These are phyloP conservation scores for Tragelaphus oryx DNA, from an alignment of 2,797 vertebrate species.

Conservation along the genomic window DNA sequence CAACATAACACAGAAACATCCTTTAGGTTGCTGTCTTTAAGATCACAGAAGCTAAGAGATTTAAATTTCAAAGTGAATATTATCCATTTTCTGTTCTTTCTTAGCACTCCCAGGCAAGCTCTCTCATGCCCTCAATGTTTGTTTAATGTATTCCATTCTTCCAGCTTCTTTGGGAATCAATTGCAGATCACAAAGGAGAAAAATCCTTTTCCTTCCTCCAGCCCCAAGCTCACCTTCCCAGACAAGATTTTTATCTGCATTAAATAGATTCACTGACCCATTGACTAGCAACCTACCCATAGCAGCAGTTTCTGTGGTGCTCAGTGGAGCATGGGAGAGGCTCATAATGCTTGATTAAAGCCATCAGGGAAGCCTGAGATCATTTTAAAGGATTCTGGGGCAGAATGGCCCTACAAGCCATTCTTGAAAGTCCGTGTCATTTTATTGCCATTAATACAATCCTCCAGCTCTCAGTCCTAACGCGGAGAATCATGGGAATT, in stretches of 20 bases:
- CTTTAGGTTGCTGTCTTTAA: constrained; percentile 56
- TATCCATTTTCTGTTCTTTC: constrained; percentile 57
- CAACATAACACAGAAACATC: constrained; percentile 36
- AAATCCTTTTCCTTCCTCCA: not conserved
- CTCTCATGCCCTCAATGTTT: constrained; percentile 46
- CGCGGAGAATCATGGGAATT: not conserved
- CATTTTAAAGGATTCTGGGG: not conserved
- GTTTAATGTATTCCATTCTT: constrained; percentile 65
- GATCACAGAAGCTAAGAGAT: constrained; percentile 42
- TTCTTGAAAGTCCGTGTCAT: not conserved
- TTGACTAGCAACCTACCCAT: not conserved
- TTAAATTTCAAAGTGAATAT: constrained; percentile 69
- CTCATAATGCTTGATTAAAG: constrained; percentile 9
- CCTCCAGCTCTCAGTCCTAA: not conserved
- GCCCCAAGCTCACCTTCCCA: constrained; percentile 26
- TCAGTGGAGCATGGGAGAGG: not conserved
- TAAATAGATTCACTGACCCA: constrained; percentile 6
- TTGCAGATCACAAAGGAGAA: constrained; percentile 40
- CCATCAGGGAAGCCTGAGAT: not conserved
- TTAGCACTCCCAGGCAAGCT: constrained; percentile 59
- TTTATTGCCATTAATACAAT: not conserved
- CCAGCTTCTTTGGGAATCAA: constrained; percentile 48
- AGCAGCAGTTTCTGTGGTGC: not conserved
- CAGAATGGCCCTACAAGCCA: not conserved
- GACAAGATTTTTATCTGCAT: constrained; percentile 50